Base-by-base conservation (phyloP, 2,113 vertebrate species). In the Gallinago media region DNA sequence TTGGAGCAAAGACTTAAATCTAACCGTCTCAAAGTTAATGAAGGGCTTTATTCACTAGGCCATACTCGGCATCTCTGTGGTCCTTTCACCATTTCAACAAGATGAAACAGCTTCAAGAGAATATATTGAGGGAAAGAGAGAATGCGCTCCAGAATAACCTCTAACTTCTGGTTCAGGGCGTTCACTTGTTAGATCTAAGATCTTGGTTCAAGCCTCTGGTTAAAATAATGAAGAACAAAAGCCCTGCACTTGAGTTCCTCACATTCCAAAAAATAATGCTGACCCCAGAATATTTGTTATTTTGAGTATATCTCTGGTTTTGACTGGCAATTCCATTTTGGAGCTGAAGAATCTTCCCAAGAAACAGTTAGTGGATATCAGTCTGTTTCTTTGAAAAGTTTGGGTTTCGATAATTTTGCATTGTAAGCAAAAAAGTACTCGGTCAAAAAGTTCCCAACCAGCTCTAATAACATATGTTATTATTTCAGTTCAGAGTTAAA, bases 391-490 rank as follows among this genome's bases (percentile, higher is more conserved):
- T 71, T 52, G 29, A 94, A 85, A 94, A 86, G 38, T 56, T 92
- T 72, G 83, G 25, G 18, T 20, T 94, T 84, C 2, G 1, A 12
- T 78, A 71, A 81, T 89, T 87, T 72, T 61, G 25, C 65, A 89
- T 81, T 52, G 32, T 38, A 80, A 85, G 62, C 8, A 38, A 68
- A 58, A n/a, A 84, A 40, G 14, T 2, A 56, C 11, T 55, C 71
- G 6, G 54, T 62, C 3, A 79, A 83, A 94, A 87, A 80, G 54
- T 95, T 96, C 95, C 96, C 94, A 96, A 86, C 95, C 96, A 97
- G 95, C 95, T 96, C 95, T 95, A 94, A 59, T 55, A 92, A 95
- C 88, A 92, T 71, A 79, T 0, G n/a, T 8, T 70, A 40, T 67
- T 77, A 83, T 76, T 96, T 63, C 74, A 67, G 52, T 74, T 88